Base-by-base conservation (phyloP, 2,888 invertebrate genomes). In the Syritta pipiens region DNA sequence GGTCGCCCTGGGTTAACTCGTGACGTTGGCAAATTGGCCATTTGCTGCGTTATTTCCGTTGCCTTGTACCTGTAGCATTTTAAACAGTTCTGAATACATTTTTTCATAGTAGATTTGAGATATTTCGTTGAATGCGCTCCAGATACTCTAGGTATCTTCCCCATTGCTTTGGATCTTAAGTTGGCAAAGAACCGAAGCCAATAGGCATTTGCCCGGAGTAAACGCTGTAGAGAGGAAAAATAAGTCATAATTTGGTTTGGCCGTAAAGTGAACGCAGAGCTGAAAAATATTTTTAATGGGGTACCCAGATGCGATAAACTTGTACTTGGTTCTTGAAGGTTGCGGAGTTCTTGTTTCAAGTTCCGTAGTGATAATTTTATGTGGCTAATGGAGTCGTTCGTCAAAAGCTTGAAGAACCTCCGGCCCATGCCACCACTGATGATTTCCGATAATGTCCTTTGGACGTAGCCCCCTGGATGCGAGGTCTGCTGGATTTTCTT, bases 401-500 rank as follows among this genome's bases (percentile, higher is more conserved):
- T 46, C 55, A 28, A 46, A 42, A 4, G 40, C 7, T 9, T 46
- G 37, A 17, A 72, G 7, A 69, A 82, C 81, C 17, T 48, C 12
- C 7, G 83, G 84, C 4, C 83, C 83, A 10, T 68, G 57, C 81
- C 82, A 82, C 83, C 83, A 83, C 3, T 82, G 55, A 9, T 59
- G 30, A 7, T 63, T 30, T 7, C 65, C 24, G 7, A 82, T 5
- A 17, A 71, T 28, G n/a, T 82, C 53, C 2, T 32, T 28, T 4
- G 81, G 82, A 35, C 10, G 10, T 2, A 60, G 40, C 10, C 83
- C 83, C 57, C 83, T 65, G 0, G 84, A 82, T 6, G 82, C 77
- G 1, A 81, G 49, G 46, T 84, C 83, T 0, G 83, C 83, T 3
- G 82, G 81, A 40, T 84, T 84, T 3, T 81, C 48, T 1, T 48